Conservation (phyloP, 2,797 vertebrate species). For the Peromyscus eremicus region DNA sequence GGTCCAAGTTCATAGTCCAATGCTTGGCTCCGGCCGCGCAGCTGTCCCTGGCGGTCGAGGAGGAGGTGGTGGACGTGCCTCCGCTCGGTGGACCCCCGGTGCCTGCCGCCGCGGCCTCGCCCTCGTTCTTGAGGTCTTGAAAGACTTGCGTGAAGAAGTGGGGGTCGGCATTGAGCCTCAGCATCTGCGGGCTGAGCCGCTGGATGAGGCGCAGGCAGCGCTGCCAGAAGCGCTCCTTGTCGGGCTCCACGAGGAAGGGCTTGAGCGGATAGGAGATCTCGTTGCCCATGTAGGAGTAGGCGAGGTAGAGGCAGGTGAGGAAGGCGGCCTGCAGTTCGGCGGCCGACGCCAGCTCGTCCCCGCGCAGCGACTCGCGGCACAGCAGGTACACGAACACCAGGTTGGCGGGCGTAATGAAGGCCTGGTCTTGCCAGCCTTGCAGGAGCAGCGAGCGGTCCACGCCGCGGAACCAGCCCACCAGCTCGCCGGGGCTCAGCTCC, state of each 20-base stretch:
- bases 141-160: slow-evolving; percentile 99
- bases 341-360: slow-evolving; percentile 91
- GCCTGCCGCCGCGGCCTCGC: slow-evolving; percentile 87
- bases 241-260: slow-evolving; percentile 96
- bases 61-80: slow-evolving; percentile 62
- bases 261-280: slow-evolving; percentile 99
- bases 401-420: slow-evolving; percentile 98
- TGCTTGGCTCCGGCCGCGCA: slow-evolving; percentile 86
- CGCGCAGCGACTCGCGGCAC: slow-evolving; percentile 93
- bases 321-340: slow-evolving; percentile 96
- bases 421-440: slow-evolving; percentile 99
- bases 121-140: slow-evolving; percentile 97
- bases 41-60: slow-evolving; percentile 84
- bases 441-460: slow-evolving; percentile 97
- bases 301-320: slow-evolving; percentile 97
- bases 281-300: slow-evolving; percentile 99
- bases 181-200: slow-evolving; percentile 97
- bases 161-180: slow-evolving; percentile 97
- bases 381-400: slow-evolving; percentile 98
- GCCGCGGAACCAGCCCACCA: slow-evolving; percentile 97
- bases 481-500: slow-evolving; percentile 94
- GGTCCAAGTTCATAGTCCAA: slow-evolving; percentile 94
- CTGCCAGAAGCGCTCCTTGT: slow-evolving; percentile 98
- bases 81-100: slow-evolving; percentile 76
- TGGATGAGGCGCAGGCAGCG: slow-evolving; percentile 95